phyloP scores from a whole-genome alignment of 2,113 vertebrate genomes.

The Hylia prasina region DNA sequence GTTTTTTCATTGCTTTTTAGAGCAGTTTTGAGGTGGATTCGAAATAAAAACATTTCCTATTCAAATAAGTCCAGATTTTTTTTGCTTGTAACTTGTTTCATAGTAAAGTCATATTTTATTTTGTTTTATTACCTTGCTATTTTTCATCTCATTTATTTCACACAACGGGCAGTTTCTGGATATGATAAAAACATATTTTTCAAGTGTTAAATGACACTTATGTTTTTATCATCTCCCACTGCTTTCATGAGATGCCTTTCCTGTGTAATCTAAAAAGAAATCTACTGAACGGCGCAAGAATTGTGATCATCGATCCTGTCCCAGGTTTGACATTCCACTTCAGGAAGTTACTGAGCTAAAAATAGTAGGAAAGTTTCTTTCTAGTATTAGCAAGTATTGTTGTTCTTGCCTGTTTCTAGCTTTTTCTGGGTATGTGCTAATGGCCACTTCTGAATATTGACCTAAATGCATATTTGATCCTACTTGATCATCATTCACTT shows the following conservation, averaged over 20 bases:
- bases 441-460: not conserved
- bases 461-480: not conserved
- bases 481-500: not conserved
- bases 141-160: not conserved
- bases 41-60: not conserved
- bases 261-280: not conserved
- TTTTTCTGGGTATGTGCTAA: not conserved
- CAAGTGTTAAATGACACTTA: not conserved
- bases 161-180: not conserved
- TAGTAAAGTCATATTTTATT: not conserved
- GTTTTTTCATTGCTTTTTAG: not conserved
- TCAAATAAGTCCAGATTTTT: not conserved
- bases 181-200: not conserved
- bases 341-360: not conserved
- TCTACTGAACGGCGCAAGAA: not conserved
- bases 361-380: not conserved
- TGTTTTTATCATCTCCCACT: not conserved
- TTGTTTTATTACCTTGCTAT: not conserved
- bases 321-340: not conserved
- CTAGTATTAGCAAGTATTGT: not conserved
- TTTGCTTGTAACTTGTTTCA: not conserved
- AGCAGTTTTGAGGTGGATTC: not conserved
- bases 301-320: fast-evolving
- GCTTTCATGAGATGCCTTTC: not conserved
- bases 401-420: not conserved